Conservation (phyloP, 2,888 invertebrate genomes). For the Lasioglossum lativentre region DNA sequence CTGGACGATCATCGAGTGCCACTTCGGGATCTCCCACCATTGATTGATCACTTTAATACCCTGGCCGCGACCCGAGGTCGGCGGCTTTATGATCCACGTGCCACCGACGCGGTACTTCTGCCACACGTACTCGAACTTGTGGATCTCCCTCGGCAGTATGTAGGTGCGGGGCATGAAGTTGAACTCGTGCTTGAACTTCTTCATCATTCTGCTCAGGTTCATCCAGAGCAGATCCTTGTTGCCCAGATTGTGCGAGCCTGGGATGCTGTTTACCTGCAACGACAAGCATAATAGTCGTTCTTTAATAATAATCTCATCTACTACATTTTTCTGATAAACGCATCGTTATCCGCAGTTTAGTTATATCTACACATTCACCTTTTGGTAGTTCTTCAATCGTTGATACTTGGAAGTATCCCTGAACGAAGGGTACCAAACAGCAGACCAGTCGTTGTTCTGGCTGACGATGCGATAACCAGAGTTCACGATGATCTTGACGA, state of each 20-base stretch:
- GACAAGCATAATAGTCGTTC: not conserved
- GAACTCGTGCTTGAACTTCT: conserved; percentile 88
- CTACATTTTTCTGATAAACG: too few relatives aligned
- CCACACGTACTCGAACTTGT: conserved; percentile 87
- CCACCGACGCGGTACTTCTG: conserved; percentile 89
- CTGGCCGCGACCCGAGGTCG: conserved; percentile 97
- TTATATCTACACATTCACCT: conserved; percentile 86
- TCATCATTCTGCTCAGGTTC: conserved; percentile 88
- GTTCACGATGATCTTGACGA: conserved; percentile 38
- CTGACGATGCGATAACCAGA: conserved; percentile 34
- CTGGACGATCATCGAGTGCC: conserved; percentile 94
- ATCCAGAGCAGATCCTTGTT: conserved; percentile 95
- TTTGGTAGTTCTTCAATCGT: conserved; percentile 93
- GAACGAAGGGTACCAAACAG: conserved; percentile 31
- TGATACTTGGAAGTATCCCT: conserved; percentile 70
- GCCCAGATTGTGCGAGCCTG: conserved; percentile 96
- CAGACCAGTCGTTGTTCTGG: conserved; percentile 39
- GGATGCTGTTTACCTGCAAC: conserved; percentile 91
- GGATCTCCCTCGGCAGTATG: conserved; percentile 90
- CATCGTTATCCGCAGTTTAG: too few relatives aligned
- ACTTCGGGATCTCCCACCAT: conserved; percentile 95
- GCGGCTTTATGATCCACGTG: conserved; percentile 98
- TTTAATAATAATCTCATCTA: too few relatives aligned
- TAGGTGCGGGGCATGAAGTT: conserved; percentile 77
- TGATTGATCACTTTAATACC: conserved; percentile 96